Base-by-base conservation (phyloP, 2,888 invertebrate genomes). In the Hirtodrosophila trivittata region DNA sequence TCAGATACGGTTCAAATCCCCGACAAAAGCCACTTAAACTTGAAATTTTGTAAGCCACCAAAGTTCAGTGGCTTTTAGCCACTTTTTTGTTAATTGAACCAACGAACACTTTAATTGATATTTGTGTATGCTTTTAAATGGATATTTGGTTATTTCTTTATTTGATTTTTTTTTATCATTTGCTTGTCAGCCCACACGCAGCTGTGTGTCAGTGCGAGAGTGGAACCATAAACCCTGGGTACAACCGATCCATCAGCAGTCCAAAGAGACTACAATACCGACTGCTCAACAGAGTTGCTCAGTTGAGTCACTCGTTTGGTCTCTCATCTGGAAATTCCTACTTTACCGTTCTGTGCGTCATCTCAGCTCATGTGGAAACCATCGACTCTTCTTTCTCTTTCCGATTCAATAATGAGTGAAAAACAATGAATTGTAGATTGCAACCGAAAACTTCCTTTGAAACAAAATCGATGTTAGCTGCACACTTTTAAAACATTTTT, bases 51-150 rank as follows among this genome's bases (percentile, higher is more conserved):
- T 54, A 62, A 68, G 63, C 16, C 58, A 63, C 12, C 58, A 69
- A 81, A 59, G 86, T 78, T 77, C 83, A 58, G 55, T 65, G 83
- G 59, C 71, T 74, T 56, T 39, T 49, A 41, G 56, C 47, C 41
- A 21, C 16, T 5, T 21, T 21, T 21, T 21, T 30, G 50, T 49
- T 58, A 70, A 66, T 57, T 58, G 65, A 54, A 32, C 69, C 35
- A 30, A 60, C 41, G 25, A 14, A 46, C 42, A 25, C 42, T 59
- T 80, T 80, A 80, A 86, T 80, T 80, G 77, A 80, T 84, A 66
- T 76, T 76, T 83, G 59, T 86, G 60, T 63, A 59, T 56, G 52
- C 66, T 59, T 62, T 72, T 73, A 76, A 83, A 68, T 77, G 55
- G 43, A 25, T 54, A 54, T 60, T 65, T 58, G 38, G 39, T 42